Evolutionary conservation across 2,888 invertebrate genomes (phyloP), one percentile per base, ranked within the genome.

Genomic region (Drosophila flavopinicola): DNA sequence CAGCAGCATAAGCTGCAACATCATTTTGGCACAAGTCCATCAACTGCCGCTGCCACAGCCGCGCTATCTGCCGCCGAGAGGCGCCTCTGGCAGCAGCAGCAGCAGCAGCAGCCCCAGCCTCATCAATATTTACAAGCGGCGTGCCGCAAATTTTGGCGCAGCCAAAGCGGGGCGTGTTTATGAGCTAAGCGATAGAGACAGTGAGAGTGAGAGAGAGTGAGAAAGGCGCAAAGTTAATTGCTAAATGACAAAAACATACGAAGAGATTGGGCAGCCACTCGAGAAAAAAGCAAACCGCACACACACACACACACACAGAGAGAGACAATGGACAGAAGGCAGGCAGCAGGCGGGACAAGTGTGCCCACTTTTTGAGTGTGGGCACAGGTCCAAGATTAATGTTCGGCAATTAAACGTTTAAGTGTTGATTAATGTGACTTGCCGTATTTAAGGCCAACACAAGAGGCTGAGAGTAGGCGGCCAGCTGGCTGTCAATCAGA

Each of bases 101-200:
- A 44, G 60, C 65, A 42, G 35, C 71, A 60, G 37, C 66, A 44
- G 60, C 65, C 42, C 30, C 71, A 60, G 58, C 71, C 83, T 78
- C 87, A 87, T 83, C 87, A 83, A 84, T 84, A 84, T 84, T 84
- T 85, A 84, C 82, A 84, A 80, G 85, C 87, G 82, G 85, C 83
- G 52, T 78, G 82, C 82, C 80, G 45, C 86, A 66, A 80, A 86
- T 77, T 66, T 84, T 80, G 80, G 84, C 79, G 58, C 74, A 48
- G 42, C 49, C 70, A 44, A 58, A 39, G 37, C 9, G 45, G 41
- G 65, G 59, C 57, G 68, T 65, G 64, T 63, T 73, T 59, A 69
- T 52, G 51, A 53, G 53, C 27, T 24, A 17, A 45, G 29, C 23
- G 15, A n/a, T 9, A 33, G 32, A n/a, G 52, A 23, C n/a, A n/a